Evolutionary conservation across 2,888 invertebrate genomes (phyloP).

Genomic region (Nebria brevicollis): DNA sequence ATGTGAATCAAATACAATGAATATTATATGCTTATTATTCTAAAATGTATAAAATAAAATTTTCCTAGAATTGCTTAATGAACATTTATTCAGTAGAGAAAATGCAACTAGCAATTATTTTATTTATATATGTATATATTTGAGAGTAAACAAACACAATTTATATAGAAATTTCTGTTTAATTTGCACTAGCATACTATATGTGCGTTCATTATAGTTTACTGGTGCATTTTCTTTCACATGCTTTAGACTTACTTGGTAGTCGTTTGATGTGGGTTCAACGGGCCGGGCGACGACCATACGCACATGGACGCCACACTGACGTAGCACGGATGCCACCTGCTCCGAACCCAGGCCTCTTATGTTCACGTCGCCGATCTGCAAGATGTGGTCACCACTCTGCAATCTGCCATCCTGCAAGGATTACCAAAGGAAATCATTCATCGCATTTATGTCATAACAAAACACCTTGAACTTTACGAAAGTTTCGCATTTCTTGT

Average conservation of each 20-base stretch:
- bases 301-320: constrained; percentile 88
- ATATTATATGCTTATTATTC: too few species aligned
- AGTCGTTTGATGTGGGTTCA: constrained; percentile 72
- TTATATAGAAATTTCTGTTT: too few species aligned
- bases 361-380: constrained; percentile 78
- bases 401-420: constrained; percentile 91
- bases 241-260: constrained; percentile 61
- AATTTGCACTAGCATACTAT: too few species aligned
- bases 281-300: constrained; percentile 88
- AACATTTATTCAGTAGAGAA: too few species aligned
- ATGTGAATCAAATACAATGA: too few species aligned
- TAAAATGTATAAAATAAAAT: too few species aligned
- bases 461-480: background rate
- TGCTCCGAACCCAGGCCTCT: constrained; percentile 99
- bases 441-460: background rate
- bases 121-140: too few species aligned
- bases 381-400: constrained; percentile 97
- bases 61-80: too few species aligned
- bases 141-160: too few species aligned
- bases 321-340: constrained; percentile 87
- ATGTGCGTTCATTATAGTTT: too few species aligned
- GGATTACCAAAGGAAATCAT: constrained; percentile 19
- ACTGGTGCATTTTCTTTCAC: too few species aligned
- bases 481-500: background rate
- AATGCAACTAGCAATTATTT: too few species aligned